These are phyloP conservation scores for Creontiades dilutus DNA, from an alignment of 2,888 invertebrate species.

Conservation along the genomic window DNA sequence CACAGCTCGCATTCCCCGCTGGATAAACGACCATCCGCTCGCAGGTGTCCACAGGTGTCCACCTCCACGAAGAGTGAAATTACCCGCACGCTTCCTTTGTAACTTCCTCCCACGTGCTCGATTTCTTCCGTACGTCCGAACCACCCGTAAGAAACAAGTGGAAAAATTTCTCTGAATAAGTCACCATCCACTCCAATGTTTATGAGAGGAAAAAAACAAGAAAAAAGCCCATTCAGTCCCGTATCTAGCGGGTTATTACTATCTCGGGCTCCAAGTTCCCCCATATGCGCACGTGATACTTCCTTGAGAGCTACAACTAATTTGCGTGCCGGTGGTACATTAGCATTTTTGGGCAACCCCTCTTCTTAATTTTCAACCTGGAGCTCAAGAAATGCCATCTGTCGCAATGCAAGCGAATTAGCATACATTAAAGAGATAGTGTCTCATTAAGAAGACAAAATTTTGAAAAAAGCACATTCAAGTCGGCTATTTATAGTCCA, in stretches of 20 bases:
- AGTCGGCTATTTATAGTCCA: too few relatives aligned
- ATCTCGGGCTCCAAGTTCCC: constrained; percentile 1
- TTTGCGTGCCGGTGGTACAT: constrained; percentile 40
- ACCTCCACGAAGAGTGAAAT: constrained; percentile 25
- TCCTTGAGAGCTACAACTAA: constrained; percentile 52
- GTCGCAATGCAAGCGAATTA: not conserved
- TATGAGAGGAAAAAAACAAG: constrained; percentile 17
- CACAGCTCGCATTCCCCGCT: not conserved
- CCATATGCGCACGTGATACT: constrained; percentile 52
- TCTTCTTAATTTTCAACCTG: not conserved
- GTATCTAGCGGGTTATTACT: constrained; percentile 47
- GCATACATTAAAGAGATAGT: too few relatives aligned
- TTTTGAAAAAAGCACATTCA: too few relatives aligned
- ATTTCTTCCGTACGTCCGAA: constrained; percentile 4
- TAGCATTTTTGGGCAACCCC: constrained; percentile 18
- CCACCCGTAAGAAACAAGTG: constrained; percentile 23
- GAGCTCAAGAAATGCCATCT: not conserved
- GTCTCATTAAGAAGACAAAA: too few relatives aligned
- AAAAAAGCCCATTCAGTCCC: constrained; percentile 47
- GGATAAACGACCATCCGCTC: not conserved
- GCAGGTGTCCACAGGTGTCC: constrained; percentile 44
- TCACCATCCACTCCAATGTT: constrained; percentile 1
- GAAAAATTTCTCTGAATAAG: constrained; percentile 23
- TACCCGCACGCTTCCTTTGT: constrained; percentile 60
- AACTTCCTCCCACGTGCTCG: constrained; percentile 59